phyloP scores from a whole-genome alignment of 2,113 vertebrate species.

The Sylvicapra grimmia region DNA sequence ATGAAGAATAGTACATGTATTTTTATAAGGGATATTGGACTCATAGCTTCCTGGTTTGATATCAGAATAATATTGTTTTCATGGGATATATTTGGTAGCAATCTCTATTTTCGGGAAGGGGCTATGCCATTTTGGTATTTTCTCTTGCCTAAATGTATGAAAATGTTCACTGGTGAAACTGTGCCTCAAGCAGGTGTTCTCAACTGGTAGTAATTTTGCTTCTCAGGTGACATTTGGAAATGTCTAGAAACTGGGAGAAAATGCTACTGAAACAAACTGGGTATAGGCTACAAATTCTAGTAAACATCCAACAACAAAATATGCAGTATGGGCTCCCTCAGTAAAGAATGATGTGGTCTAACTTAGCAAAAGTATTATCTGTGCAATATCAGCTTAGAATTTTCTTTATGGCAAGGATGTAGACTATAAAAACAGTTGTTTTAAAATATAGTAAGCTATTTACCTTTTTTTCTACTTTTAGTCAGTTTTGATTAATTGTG shows the following conservation, averaged over 20 bases:
- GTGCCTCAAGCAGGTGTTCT: not conserved
- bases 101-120: not conserved
- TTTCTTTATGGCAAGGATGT: not conserved
- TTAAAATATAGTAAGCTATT: not conserved
- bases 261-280: not conserved
- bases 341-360: not conserved
- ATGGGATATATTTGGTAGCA: not conserved
- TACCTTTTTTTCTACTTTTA: not conserved
- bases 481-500: not conserved
- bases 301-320: not conserved
- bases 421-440: not conserved
- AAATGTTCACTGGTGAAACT: not conserved
- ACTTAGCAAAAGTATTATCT: not conserved
- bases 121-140: not conserved
- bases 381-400: not conserved
- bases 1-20: not conserved
- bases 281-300: not conserved
- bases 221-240: not conserved
- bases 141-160: not conserved
- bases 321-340: not conserved
- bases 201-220: not conserved
- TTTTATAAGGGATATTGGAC: not conserved
- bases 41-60: not conserved
- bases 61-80: not conserved
- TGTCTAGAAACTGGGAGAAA: not conserved